Evolutionary conservation across 2,888 invertebrate species (phyloP), one percentile per base, ranked within the genome.

Genomic region (Sussaba pulchella): DNA sequence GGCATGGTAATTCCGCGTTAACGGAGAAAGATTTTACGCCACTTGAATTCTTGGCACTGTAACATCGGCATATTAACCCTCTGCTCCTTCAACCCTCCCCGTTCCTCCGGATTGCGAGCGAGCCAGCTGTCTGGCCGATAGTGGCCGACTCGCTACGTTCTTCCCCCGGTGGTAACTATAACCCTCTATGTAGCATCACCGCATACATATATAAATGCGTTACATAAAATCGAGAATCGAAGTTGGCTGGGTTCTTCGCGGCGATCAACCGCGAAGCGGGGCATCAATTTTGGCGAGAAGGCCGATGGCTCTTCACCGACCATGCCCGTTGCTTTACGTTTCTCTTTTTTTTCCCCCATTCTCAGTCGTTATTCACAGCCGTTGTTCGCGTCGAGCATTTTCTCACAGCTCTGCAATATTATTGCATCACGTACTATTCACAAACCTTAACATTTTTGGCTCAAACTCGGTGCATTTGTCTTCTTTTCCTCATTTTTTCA

Each of bases 11-110:
- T 82, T 82, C 75, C 52, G 17, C 74, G 81, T 81, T 79, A 79
- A 84, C 78, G 74, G 82, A 79, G 82, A 83, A 83, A 84, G 78
- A 84, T 84, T 84, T 84, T 76, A 82, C 83, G 82, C 83, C 81
- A 84, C 82, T 84, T 84, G 82, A 82, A 57, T 74, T 81, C 81
- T 84, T 84, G 84, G 84, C 84, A 82, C 82, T 54, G 50, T 31
- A 19, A 70, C 70, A 71, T 76, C 64, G 78, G 69, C 71, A 75
- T 75, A 75, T 75, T 63, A 75, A 81, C 74, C 76, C 81, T 78
- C 67, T 41, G 50, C 14, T 12, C 64, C 50, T 26, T 45, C 19
- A 39, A 19, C 59, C n/a, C 59, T 14, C 24, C 21, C 6, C 36
- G 41, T 21, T 72, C 31, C 45, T 67, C 71, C 71, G 71, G 81